Base-by-base conservation (phyloP, 2,888 invertebrate genomes). In the Pantelozetes paolii region DNA sequence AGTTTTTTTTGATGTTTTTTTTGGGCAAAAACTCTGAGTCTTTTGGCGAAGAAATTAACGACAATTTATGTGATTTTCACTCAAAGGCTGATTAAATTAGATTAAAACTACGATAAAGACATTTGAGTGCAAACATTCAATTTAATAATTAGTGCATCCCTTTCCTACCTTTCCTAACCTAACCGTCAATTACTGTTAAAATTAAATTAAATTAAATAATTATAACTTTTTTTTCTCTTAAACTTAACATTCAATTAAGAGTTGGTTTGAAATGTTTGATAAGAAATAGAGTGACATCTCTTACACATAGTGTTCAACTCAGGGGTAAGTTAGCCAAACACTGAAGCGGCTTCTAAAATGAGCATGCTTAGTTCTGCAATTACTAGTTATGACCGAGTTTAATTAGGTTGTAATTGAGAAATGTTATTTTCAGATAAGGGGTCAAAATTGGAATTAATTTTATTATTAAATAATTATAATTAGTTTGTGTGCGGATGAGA, bases 221-320 rank as follows among this genome's bases (percentile, higher is more conserved):
- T 45, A 45, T 9, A 11, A 45, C 15, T 15, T 45, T 2, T 36
- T 36, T 36, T 8, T 36, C 6, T 8, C 11, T 36, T 23, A 23
- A 54, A 54, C 26, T 54, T 13, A 26, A 26, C 54, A 48, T 23
- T 54, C 2, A 54, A 54, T 23, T 20, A 54, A 54, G 13, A 6
- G 13, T 54, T 1, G 2, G 15, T n/a, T 45, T 11, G 13, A 26
- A 54, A 54, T 5, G 2, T 13, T 54, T 54, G 23, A 45, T 20
- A 48, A 18, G 28, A 57, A 30, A 30, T 30, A 57, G 28, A 57
- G 57, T 57, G 57, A 57, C 57, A 57, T 57, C 57, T 57, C 57
- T 30, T 57, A 57, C 28, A 57, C 26, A 26, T 54, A 23, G 13
- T 13, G 54, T 23, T 8, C 1, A 23, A 54, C 54, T 54, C 26